Base-by-base conservation (phyloP, 2,888 invertebrate species). In the Lasioglossum marginatum region DNA sequence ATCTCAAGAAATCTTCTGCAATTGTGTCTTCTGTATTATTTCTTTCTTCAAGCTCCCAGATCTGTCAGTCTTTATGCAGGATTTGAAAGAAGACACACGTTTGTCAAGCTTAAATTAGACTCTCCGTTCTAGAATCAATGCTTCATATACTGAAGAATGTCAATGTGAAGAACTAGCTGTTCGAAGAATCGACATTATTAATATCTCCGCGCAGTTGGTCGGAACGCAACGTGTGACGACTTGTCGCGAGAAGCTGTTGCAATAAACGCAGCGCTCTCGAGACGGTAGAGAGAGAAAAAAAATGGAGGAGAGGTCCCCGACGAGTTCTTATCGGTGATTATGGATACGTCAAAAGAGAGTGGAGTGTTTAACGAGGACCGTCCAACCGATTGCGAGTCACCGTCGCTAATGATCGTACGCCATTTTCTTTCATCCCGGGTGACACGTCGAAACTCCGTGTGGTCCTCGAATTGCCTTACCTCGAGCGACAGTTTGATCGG, bases 401-500 rank as follows among this genome's bases (percentile, higher is more conserved):
- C 90, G 90, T 93, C 92, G 88, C 89, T 93, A 93, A 93, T 92
- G 93, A 92, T 91, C 90, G 90, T 87, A 86, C 88, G 88, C 91
- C 87, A 91, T 91, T 91, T 91, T 90, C 90, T 87, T 90, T 91
- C 91, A 88, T 88, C 84, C 60, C 88, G 77, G 88, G 89, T 91
- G 91, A 91, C 91, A 91, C 88, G 85, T 87, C 85, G 90, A 85
- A 91, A 88, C 90, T 87, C 86, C 82, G 91, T 91, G 91, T 91
- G 90, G 91, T 91, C 91, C 88, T 71, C 81, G 81, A 87, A 86
- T 88, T 88, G 76, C 85, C 82, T 85, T 73, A 66, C 87, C 85
- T 81, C 81, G 71, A 79, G 86, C 76, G 80, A 78, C 77, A 80
- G 80, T 75, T 85, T 87, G 86, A 89, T 89, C 89, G 73, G 87